Conservation (phyloP, 2,113 vertebrate species). For the Oxyura jamaicensis region DNA sequence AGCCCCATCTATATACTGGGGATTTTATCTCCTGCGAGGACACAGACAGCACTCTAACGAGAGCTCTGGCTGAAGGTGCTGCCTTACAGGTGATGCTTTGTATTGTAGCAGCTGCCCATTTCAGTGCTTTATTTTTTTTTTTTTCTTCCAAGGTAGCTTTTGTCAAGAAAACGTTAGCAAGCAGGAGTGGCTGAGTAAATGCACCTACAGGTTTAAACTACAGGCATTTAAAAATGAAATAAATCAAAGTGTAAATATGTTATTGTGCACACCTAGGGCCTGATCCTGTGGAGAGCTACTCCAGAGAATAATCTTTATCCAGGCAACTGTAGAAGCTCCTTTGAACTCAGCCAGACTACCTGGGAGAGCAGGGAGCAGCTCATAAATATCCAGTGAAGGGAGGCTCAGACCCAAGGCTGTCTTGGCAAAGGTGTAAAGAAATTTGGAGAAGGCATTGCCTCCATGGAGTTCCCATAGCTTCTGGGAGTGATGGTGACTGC, state of each 20-base stretch:
- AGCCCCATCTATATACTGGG: fast-evolving
- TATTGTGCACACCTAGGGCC: conserved; percentile 20
- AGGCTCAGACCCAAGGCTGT: not conserved
- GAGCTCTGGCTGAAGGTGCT: not conserved
- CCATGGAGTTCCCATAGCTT: not conserved
- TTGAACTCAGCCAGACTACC: conserved; percentile 55
- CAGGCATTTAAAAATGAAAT: conserved; percentile 13
- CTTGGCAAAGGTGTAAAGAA: not conserved
- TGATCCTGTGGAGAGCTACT: not conserved
- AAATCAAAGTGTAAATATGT: conserved; percentile 20
- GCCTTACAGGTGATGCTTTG: not conserved
- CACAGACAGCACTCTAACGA: not conserved
- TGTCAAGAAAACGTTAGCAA: not conserved
- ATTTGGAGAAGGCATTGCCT: not conserved
- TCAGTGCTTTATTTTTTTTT: not conserved
- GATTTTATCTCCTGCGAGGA: not conserved
- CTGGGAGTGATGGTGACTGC: not conserved
- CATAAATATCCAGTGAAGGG: conserved; percentile 4
- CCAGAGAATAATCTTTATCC: not conserved
- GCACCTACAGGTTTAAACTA: not conserved
- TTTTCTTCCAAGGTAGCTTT: not conserved
- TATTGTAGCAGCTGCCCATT: not conserved
- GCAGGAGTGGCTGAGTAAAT: not conserved
- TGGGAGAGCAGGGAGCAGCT: not conserved
- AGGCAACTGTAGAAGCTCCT: not conserved